Evolutionary conservation across 2,113 vertebrate species (phyloP), one percentile per base, ranked within the genome.

Genomic region (Stictonetta naevosa): DNA sequence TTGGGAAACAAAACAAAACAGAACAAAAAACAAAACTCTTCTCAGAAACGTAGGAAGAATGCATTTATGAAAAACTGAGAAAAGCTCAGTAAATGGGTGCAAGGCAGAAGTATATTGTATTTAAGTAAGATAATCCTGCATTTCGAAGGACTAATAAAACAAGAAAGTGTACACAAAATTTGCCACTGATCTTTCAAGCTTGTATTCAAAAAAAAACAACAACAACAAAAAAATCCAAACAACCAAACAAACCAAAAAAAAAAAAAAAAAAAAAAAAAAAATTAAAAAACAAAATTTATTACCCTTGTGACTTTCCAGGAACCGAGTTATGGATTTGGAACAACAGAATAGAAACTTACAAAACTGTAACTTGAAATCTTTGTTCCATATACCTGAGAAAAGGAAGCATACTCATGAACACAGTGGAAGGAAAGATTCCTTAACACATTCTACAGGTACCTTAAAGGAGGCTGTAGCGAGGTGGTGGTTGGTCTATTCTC

Each of bases 191-290:
- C 7, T 44, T 89, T 74, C n/a, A 79, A 48, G 21, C 40, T 23
- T 3, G 0, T 31, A 42, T 48, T 40, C n/a, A 78, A 16, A 1
- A 5, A 56, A 66, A 17, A 38, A 48, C 7, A 44, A 5, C 56
- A 77, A 11, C 82, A 38, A 44, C 6, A 44, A 44, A 44, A 3
- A 19, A 46, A 46, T 8, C n/a, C n/a, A 46, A 1, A 5, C 52
- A 72, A 17, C 78, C 25, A 5, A 60, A 77, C 5, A 82, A 38
- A 48, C 42, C 17, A 42, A 42, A 13, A 14, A 42, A 13, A 42
- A 16, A 16, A 44, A 18, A 6, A 44, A 18, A 44, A 44, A 19
- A 46, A 46, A 48, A 20, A 46, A 46, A 20, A 48, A 48, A 20
- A 10, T 48, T 48, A 48, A 48, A 12, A 23, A 36, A 33, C 69